These are phyloP conservation scores for Thrips palmi DNA, from an alignment of 1,140 invertebrate species.

Conservation along the genomic window DNA sequence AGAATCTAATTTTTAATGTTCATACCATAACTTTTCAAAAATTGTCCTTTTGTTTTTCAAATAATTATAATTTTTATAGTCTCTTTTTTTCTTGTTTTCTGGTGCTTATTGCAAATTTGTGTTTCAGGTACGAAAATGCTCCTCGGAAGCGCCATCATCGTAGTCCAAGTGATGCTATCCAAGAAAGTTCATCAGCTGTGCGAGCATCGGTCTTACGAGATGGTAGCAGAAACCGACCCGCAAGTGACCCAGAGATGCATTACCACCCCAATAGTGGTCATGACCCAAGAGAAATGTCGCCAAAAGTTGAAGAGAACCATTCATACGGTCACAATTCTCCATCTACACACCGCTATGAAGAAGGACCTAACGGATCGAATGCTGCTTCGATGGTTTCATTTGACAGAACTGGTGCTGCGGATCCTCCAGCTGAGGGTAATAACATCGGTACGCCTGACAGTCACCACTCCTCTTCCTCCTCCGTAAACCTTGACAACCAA, in stretches of 20 bases:
- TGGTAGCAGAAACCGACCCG: conserved; percentile 23
- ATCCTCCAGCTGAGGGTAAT: no score
- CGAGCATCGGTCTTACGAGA: conserved; percentile 45
- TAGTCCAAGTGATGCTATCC: conserved; percentile 27
- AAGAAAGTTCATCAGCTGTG: conserved; percentile 28
- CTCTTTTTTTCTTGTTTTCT: no score
- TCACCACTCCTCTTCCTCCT: background rate
- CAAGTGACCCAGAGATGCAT: conserved; percentile 11
- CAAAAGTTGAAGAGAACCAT: conserved; percentile 6
- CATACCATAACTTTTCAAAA: no score
- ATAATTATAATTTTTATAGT: no score
- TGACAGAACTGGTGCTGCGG: conserved; percentile 22
- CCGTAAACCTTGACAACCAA: no score
- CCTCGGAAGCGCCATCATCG: conserved; percentile 24
- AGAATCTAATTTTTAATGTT: no score
- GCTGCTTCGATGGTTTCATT: conserved; percentile 19
- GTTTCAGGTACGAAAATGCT: conserved; percentile 24
- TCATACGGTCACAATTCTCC: no score
- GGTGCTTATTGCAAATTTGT: no score
- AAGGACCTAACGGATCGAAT: no score
- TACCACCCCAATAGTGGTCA: background rate
- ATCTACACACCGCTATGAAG: no score
- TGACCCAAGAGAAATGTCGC: conserved; percentile 3
- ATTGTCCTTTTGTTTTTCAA: no score
- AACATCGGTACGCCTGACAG: no score